These are phyloP conservation scores for Drosophila bocqueti DNA, from an alignment of 1,140 invertebrate genomes.

Conservation along the genomic window DNA sequence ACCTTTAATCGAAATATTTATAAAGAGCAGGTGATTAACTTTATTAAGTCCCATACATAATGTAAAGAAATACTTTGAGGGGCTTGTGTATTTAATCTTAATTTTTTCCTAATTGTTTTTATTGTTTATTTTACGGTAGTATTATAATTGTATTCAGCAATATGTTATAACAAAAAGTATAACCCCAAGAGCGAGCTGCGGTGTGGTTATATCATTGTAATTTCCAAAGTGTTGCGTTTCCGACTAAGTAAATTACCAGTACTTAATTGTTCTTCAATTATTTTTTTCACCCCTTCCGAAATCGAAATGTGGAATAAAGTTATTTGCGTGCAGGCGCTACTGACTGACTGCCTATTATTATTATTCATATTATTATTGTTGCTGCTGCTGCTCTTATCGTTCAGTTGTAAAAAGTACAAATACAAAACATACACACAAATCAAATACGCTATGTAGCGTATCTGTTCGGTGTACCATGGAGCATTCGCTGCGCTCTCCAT, in stretches of 20 bases:
- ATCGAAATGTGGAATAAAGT: conserved; percentile 54
- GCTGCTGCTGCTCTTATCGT: conserved; percentile 51
- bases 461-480: conserved; percentile 1
- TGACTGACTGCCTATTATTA: conserved; percentile 34
- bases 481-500: not conserved
- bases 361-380: conserved; percentile 31
- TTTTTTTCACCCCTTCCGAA: conserved; percentile 22
- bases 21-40: too few relatives aligned
- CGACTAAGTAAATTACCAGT: conserved; percentile 6
- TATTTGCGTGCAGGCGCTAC: conserved; percentile 63
- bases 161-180: conserved; percentile 8
- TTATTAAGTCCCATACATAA: not conserved
- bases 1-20: not conserved
- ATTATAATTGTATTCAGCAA: not conserved
- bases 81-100: not conserved
- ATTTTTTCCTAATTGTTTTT: not conserved
- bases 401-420: conserved; percentile 55
- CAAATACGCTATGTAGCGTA: conserved; percentile 24
- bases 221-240: conserved; percentile 25
- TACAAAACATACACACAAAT: conserved; percentile 28
- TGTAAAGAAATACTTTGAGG: not conserved
- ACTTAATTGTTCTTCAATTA: conserved; percentile 43
- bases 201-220: conserved; percentile 20
- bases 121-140: not conserved
- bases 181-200: conserved; percentile 1